Evolutionary conservation across 1,140 invertebrate species (phyloP), one percentile per base, ranked within the genome.

Genomic region (Laupala kohalensis): DNA sequence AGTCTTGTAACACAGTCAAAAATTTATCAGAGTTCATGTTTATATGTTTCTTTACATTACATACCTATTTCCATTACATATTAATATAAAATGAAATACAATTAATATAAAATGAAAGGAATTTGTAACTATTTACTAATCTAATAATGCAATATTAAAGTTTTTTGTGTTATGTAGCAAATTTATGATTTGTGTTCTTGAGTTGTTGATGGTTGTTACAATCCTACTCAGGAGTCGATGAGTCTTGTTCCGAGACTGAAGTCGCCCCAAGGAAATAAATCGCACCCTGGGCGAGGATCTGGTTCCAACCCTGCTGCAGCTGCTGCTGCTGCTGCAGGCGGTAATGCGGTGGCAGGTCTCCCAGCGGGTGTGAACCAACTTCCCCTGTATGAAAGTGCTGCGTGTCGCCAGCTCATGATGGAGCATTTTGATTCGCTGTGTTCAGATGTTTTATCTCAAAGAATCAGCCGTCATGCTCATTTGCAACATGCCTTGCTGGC

Each of bases 401-500:
- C 92, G 24, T 97, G 96, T 77, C 87, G 90, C 65, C 87, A 90
- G 73, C 81, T 98, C 15, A 88, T 99, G 69, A 83, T 83, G 27
- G 90, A 96, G 69, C 89, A 95, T 76, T 93, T 94, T 81, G 89
- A 92, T 74, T 89, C 88, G 73, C 92, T 97, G 71, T 93, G 91
- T 78, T 84, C 83, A 76, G 83, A 84, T 72, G 90, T 97, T 4
- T 84, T 98, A 79, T 85, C 87, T 64, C 93, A 96, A 74, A 85
- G 90, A 71, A 80, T 83, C 23, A 88, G 89, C 0, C 88, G 91
- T 75, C 93, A 88, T 66, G 80, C 85, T 0, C 89, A 94, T 79
- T 92, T 98, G 29, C 95, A 98, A 76, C 91, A 95, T 77, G 88
- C 92, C 1, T 79, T 99, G 12, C 84, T 98, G 71, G 89, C 89